Percentiles rank a stretch among this genome's conserved stretches.
Evolutionary conservation across 1,140 invertebrate species (phyloP).

Genomic region (Mya arenaria): DNA sequence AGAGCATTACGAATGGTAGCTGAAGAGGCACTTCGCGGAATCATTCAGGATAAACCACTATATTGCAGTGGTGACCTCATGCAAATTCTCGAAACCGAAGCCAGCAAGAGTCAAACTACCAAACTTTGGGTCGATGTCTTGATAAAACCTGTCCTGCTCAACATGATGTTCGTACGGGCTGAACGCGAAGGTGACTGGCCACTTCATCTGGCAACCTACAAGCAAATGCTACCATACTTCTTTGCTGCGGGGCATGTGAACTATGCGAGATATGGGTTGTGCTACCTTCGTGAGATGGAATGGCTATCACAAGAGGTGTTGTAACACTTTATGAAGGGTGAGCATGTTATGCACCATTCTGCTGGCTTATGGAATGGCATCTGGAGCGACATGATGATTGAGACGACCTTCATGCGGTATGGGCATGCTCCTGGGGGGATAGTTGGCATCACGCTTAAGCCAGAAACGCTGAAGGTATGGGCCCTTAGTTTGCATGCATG

Average conservation of each 20-base stretch:
- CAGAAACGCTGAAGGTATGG: conserved; percentile 41
- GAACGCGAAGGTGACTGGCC: conserved; percentile 66
- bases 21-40: conserved; percentile 46
- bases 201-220: conserved; percentile 56
- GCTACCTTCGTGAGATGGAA: conserved; percentile 58
- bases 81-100: neutral
- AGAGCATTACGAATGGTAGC: conserved; percentile 56
- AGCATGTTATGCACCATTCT: conserved; percentile 61
- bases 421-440: conserved; percentile 56
- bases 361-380: conserved; percentile 52
- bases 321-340: conserved; percentile 45
- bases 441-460: conserved; percentile 55
- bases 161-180: conserved; percentile 61
- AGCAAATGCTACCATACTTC: conserved; percentile 63
- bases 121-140: conserved; percentile 64
- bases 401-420: conserved; percentile 63
- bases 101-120: conserved; percentile 56
- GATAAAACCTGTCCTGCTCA: conserved; percentile 64
- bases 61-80: neutral
- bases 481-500: conserved; percentile 57
- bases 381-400: conserved; percentile 63
- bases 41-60: too few relatives aligned
- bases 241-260: conserved; percentile 65
- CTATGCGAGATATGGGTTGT: conserved; percentile 67
- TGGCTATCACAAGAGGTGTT: conserved; percentile 30